These are phyloP conservation scores for Pogoniulus pusillus DNA, from an alignment of 2,797 vertebrate species.

Conservation along the genomic window DNA sequence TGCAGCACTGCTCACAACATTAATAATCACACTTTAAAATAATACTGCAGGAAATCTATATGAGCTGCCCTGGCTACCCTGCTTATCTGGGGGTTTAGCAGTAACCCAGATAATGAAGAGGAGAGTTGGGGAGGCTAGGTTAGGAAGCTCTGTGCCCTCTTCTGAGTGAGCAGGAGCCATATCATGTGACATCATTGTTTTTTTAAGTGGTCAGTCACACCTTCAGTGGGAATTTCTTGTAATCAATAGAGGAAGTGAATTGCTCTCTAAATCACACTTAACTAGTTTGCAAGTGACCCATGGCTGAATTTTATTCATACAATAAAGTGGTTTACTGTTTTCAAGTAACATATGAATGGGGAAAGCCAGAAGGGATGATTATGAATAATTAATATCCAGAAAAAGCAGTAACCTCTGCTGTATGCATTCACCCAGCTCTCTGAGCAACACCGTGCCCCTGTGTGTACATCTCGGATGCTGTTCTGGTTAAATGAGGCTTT, in stretches of 20 bases:
- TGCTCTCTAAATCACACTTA: constrained; percentile 62
- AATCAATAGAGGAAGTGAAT: constrained; percentile 38
- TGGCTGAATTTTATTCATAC: constrained; percentile 9
- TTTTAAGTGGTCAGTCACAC: constrained; percentile 12
- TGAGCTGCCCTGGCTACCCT: background rate
- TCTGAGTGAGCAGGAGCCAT: background rate
- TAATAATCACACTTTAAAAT: constrained; percentile 9
- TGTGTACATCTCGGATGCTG: background rate
- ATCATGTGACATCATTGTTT: fast-evolving
- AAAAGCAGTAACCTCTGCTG: background rate
- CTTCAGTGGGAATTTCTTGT: background rate
- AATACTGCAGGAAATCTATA: background rate
- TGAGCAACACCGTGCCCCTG: fast-evolving
- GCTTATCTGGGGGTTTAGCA: background rate
- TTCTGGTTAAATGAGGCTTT: background rate
- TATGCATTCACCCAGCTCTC: background rate
- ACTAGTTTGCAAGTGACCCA: constrained; percentile 32
- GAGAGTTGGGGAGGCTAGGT: background rate
- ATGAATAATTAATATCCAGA: constrained; percentile 17
- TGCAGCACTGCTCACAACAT: background rate
- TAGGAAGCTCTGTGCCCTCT: background rate
- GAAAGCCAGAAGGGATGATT: background rate
- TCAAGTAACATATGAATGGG: background rate
- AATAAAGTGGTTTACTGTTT: constrained; percentile 18
- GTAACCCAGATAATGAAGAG: background rate